Conservation (phyloP, 2,797 vertebrate species). For the Rhincodon typus region DNA sequence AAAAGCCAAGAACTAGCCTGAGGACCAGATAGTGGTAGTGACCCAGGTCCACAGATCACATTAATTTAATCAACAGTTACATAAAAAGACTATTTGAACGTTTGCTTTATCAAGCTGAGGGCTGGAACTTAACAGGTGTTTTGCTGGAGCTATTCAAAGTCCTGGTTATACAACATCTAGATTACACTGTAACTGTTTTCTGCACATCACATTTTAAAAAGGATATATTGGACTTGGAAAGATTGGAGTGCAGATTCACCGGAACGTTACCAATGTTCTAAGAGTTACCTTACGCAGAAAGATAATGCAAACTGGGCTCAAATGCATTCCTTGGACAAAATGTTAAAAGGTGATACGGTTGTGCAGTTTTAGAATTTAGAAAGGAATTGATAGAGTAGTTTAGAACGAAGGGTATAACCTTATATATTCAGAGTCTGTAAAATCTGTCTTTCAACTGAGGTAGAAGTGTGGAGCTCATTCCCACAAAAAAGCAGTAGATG, state of each 20-base stretch:
- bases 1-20: neutral
- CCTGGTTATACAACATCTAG: neutral
- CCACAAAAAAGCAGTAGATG: neutral
- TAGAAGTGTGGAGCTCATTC: neutral
- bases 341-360: neutral
- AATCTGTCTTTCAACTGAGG: neutral
- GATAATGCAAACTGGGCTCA: neutral
- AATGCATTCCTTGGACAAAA: neutral
- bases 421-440: neutral
- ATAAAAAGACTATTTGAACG: neutral
- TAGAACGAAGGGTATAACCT: neutral
- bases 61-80: neutral
- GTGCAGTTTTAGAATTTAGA: neutral
- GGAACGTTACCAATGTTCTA: neutral
- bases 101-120: neutral
- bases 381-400: neutral
- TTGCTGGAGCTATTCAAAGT: neutral
- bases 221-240: neutral
- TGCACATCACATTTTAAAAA: neutral
- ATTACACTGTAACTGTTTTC: neutral
- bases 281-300: neutral
- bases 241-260: neutral
- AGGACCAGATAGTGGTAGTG: neutral
- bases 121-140: neutral
- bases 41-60: neutral